Evolutionary conservation across 2,113 vertebrate species (phyloP).

Genomic region (Syrmaticus mikado): DNA sequence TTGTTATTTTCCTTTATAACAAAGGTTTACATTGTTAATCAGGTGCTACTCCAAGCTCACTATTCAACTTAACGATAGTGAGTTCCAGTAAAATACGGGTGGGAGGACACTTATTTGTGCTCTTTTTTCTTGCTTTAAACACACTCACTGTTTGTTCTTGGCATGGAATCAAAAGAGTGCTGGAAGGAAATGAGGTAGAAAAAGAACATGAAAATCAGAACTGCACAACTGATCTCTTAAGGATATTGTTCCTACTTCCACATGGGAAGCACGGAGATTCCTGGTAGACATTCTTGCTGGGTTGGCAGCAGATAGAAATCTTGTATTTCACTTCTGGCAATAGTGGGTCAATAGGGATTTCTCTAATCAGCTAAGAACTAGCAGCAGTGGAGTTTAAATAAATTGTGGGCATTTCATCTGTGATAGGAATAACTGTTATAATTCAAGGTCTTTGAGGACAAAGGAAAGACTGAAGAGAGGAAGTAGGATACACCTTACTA

Average conservation of each 20-base stretch:
- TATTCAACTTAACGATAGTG: background rate
- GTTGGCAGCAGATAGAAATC: background rate
- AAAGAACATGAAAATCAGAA: constrained; percentile 30
- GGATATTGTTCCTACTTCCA: constrained; percentile 41
- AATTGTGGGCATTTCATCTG: background rate
- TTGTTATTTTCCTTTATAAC: background rate
- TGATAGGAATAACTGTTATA: background rate
- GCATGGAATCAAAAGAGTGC: constrained; percentile 37
- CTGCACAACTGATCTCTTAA: background rate
- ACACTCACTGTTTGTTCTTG: constrained; percentile 47
- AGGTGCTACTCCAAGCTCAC: background rate
- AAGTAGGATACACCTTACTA: background rate
- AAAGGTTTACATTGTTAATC: constrained; percentile 23
- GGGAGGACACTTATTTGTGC: constrained; percentile 42
- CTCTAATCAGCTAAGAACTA: background rate
- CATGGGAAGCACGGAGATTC: background rate
- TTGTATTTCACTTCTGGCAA: background rate
- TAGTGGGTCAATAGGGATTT: constrained; percentile 2
- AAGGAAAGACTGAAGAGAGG: background rate
- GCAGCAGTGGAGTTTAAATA: background rate
- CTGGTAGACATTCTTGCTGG: background rate
- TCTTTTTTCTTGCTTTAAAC: constrained; percentile 6
- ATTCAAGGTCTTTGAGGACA: background rate
- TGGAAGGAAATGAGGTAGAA: constrained; percentile 59
- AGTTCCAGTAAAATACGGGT: constrained; percentile 54